phyloP scores from a whole-genome alignment of 2,888 invertebrate species.

The Timandra comae region DNA sequence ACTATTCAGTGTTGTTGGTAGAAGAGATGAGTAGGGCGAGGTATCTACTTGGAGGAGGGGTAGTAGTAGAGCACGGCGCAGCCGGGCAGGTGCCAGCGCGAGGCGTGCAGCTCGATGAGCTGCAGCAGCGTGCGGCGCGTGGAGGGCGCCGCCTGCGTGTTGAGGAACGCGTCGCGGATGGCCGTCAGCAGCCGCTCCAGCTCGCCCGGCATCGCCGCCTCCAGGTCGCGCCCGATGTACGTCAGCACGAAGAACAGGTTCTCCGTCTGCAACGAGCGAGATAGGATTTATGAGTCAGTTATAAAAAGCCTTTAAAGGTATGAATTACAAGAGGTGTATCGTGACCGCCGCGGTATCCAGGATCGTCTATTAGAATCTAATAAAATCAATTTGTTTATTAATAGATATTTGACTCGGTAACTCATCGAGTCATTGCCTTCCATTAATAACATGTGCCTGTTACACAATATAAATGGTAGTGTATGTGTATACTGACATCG shows the following conservation, averaged over 20 bases:
- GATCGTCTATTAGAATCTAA: too few species aligned
- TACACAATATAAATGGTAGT: too few species aligned
- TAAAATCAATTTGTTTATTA: too few species aligned
- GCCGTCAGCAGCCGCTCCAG: slow-evolving; percentile 86
- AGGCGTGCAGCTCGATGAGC: slow-evolving; percentile 92
- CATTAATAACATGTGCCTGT: too few species aligned
- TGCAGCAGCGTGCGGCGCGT: slow-evolving; percentile 91
- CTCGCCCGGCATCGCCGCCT: slow-evolving; percentile 87
- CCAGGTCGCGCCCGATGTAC: slow-evolving; percentile 91
- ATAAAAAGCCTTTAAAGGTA: too few species aligned
- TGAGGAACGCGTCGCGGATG: slow-evolving; percentile 91
- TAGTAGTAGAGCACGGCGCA: slow-evolving; percentile 94
- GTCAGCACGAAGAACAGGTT: slow-evolving; percentile 92
- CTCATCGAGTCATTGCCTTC: too few species aligned
- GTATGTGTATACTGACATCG: slow-evolving; percentile 79
- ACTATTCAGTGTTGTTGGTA: too few species aligned
- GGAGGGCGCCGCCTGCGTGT: slow-evolving; percentile 82
- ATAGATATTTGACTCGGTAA: too few species aligned
- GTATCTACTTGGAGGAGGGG: slow-evolving; percentile 76
- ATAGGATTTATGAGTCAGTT: too few species aligned
- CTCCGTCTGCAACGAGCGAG: slow-evolving; percentile 79
- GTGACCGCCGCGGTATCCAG: too few species aligned
- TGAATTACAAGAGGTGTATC: too few species aligned
- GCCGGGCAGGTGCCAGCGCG: slow-evolving; percentile 93
- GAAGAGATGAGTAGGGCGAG: not conserved